These are phyloP conservation scores for Leistus spinibarbis DNA, from an alignment of 2,888 invertebrate genomes.

Conservation along the genomic window DNA sequence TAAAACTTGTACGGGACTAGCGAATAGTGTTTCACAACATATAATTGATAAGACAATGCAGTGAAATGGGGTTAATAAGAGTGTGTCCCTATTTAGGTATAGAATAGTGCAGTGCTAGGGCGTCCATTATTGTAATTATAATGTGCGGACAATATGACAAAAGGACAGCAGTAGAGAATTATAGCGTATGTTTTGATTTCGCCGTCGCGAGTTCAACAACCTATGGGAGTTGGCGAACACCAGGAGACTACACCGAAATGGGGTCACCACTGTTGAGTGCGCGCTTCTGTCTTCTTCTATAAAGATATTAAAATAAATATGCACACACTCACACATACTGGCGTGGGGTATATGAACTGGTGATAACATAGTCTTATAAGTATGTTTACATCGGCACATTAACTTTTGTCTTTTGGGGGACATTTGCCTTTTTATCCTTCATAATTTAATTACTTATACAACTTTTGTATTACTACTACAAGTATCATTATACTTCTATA, in stretches of 20 bases:
- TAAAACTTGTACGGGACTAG: too few relatives aligned
- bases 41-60: background rate
- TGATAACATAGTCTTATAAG: background rate
- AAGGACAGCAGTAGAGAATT: background rate
- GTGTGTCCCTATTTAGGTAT: background rate
- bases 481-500: background rate
- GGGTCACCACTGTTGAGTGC: slow-evolving; percentile 14
- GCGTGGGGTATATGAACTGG: background rate
- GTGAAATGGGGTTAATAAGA: background rate
- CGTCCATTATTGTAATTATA: background rate
- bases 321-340: background rate
- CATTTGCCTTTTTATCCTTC: background rate
- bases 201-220: slow-evolving; percentile 5
- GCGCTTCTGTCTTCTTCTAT: slow-evolving; percentile 13
- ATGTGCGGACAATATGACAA: background rate
- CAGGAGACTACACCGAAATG: slow-evolving; percentile 13
- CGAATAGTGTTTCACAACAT: too few relatives aligned
- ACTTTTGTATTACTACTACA: background rate
- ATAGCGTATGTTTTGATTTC: slow-evolving; percentile 18
- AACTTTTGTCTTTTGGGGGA: background rate
- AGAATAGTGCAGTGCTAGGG: background rate
- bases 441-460: background rate
- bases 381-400: background rate
- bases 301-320: slow-evolving; percentile 5
- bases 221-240: slow-evolving; percentile 10